A percentile compares a stretch with the other conserved stretches of the same genome.
These are phyloP conservation scores for Phortica variegata DNA, from an alignment of 1,140 invertebrate genomes.

Conservation along the genomic window DNA sequence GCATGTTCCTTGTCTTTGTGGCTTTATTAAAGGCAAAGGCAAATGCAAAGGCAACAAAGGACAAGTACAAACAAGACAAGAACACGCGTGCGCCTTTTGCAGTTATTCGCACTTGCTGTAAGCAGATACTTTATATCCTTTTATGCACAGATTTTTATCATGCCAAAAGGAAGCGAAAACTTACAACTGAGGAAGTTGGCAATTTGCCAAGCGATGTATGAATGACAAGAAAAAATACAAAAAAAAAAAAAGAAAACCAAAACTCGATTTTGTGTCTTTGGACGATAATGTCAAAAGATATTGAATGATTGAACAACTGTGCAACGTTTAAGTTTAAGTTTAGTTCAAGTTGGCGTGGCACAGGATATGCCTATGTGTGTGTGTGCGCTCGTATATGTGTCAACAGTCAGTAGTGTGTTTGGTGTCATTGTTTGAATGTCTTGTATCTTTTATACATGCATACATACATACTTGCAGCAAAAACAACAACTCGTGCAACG, in stretches of 20 bases:
- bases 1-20: neutral
- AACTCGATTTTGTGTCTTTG: too few relatives aligned
- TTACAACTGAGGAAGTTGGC: conserved; percentile 48
- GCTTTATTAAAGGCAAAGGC: too few relatives aligned
- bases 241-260: conserved; percentile 3
- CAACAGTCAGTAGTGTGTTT: too few relatives aligned
- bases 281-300: neutral
- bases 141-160: conserved; percentile 38
- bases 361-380: too few relatives aligned
- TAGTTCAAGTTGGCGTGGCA: too few relatives aligned
- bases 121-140: conserved; percentile 51
- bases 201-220: conserved; percentile 3
- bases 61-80: neutral
- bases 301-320: too few relatives aligned
- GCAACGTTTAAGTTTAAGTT: too few relatives aligned
- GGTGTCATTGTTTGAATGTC: too few relatives aligned
- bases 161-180: conserved; percentile 45
- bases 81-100: conserved; percentile 20
- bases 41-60: too few relatives aligned
- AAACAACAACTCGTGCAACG: conserved; percentile 17
- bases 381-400: too few relatives aligned
- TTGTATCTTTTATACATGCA: conserved; percentile 39
- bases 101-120: conserved; percentile 32
- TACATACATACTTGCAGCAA: neutral
- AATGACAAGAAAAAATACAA: conserved; percentile 14